Conservation (phyloP, 1,140 invertebrate genomes). For the Drosophila nikananu region DNA sequence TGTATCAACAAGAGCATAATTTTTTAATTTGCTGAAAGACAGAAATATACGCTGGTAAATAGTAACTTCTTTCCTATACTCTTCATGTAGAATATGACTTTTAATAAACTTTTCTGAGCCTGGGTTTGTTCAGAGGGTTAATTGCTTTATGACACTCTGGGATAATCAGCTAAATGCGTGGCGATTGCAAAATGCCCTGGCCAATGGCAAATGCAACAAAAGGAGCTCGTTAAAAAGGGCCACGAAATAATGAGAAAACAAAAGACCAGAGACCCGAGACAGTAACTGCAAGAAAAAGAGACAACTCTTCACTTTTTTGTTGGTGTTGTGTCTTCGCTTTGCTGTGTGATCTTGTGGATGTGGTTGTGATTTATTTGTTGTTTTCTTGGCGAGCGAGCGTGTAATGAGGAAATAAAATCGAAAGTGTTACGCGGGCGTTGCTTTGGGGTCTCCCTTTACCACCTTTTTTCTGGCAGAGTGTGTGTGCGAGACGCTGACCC, state of each 20-base stretch:
- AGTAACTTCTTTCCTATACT: not conserved
- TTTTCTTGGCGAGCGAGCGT: constrained; percentile 41
- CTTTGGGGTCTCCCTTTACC: constrained; percentile 56
- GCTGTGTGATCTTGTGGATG: constrained; percentile 45
- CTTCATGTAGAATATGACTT: not conserved
- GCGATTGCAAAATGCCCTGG: constrained; percentile 46
- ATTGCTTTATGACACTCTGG: constrained; percentile 26
- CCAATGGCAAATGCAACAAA: constrained; percentile 52
- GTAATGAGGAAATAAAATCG: constrained; percentile 79
- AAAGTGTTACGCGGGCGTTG: constrained; percentile 76
- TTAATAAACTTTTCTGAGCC: not conserved
- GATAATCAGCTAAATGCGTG: constrained; percentile 42
- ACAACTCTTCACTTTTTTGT: constrained; percentile 59
- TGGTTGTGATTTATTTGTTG: constrained; percentile 37
- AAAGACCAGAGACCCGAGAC: constrained; percentile 35
- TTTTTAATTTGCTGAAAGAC: not conserved
- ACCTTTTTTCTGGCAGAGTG: constrained; percentile 18
- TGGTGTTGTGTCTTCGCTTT: constrained; percentile 14
- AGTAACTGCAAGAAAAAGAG: constrained; percentile 34
- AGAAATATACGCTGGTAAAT: not conserved
- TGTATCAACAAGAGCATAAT: constrained; percentile 9
- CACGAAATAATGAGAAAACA: constrained; percentile 57
- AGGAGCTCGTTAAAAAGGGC: constrained; percentile 48
- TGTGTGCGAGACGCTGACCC: constrained; percentile 49
- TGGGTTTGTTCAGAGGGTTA: constrained; percentile 1